Conservation (phyloP, 1,140 invertebrate species). For the Dendroctonus ponderosae region DNA sequence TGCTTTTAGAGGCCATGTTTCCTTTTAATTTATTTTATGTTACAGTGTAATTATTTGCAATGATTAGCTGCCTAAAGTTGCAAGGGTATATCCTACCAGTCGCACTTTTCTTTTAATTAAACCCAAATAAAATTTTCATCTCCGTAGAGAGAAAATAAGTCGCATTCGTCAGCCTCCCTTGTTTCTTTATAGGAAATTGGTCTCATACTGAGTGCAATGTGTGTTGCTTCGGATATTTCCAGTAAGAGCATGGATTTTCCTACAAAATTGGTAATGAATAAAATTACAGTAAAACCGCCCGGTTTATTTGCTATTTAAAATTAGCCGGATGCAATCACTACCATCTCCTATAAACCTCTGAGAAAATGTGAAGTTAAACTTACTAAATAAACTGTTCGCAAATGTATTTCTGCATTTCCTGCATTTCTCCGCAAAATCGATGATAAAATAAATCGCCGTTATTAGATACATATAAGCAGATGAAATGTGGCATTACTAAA, state of each 20-base stretch:
- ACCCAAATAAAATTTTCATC: background rate
- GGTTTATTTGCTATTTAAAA: conserved; percentile 7
- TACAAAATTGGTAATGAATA: conserved; percentile 12
- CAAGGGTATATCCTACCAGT: background rate
- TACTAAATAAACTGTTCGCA: no score
- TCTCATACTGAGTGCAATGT: conserved; percentile 5
- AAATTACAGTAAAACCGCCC: conserved; percentile 11
- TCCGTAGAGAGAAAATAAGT: background rate
- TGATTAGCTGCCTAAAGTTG: background rate
- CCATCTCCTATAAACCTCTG: no score
- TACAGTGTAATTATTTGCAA: background rate
- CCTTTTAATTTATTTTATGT: conserved; percentile 11
- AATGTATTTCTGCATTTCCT: no score
- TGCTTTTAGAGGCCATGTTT: background rate
- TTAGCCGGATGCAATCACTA: background rate
- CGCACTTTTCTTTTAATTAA: background rate
- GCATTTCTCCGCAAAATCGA: no score
- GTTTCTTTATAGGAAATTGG: background rate
- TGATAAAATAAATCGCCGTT: no score
- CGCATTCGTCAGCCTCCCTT: background rate
- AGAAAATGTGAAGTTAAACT: no score
- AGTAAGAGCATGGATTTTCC: background rate
- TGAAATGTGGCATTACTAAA: no score
- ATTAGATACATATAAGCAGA: no score
- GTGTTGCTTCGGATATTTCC: background rate